Percentiles rank a stretch among this genome's conserved stretches.
Evolutionary conservation across 2,113 vertebrate genomes (phyloP).

Genomic region (Poecile atricapillus): DNA sequence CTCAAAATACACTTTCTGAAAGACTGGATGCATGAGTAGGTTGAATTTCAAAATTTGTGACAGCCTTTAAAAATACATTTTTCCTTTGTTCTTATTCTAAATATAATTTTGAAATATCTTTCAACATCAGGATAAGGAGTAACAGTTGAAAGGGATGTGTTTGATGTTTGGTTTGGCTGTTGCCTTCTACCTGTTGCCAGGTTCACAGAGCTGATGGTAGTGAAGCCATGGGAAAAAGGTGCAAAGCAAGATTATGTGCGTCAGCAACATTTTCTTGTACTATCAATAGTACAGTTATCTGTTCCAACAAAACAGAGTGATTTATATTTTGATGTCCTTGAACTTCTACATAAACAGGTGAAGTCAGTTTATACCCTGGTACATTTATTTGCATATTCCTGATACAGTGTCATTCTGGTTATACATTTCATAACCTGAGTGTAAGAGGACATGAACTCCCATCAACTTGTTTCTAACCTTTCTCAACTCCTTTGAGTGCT

Average conservation of each 20-base stretch:
- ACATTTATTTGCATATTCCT: conserved; percentile 13
- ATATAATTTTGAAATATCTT: not conserved
- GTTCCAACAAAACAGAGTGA: conserved; percentile 28
- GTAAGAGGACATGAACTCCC: not conserved
- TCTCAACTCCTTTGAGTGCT: conserved; percentile 4
- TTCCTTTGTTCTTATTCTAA: not conserved
- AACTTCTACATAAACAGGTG: conserved; percentile 35
- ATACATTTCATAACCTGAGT: conserved; percentile 27
- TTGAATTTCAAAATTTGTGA: not conserved
- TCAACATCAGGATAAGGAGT: not conserved
- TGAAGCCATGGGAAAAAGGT: conserved; percentile 19
- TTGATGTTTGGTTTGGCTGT: conserved; percentile 25
- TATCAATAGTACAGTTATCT: not conserved
- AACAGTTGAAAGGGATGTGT: not conserved
- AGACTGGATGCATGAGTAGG: not conserved
- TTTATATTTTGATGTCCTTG: conserved; percentile 53
- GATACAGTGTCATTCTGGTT: conserved; percentile 25
- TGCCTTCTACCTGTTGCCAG: not conserved
- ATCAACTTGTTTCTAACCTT: conserved; percentile 19
- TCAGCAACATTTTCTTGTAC: not conserved
- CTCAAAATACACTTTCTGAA: not conserved
- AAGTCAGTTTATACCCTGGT: conserved; percentile 5
- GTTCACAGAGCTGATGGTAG: not conserved
- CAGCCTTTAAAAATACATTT: not conserved
- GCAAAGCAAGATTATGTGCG: not conserved